Base-by-base conservation (phyloP, 2,797 vertebrate species). In the Chanos chanos region DNA sequence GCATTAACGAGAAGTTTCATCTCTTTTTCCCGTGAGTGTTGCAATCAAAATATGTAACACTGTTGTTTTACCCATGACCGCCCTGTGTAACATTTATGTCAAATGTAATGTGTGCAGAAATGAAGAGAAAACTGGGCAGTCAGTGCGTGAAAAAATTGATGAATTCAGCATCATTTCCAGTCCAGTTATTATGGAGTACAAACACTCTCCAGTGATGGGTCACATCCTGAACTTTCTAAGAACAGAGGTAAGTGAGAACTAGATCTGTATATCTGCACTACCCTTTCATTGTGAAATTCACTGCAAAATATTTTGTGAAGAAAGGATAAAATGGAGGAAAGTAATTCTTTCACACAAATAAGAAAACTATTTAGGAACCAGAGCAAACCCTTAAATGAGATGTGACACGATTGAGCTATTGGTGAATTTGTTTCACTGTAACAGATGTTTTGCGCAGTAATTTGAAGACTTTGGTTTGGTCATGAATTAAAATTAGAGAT, bases 1-100 rank as follows among this genome's bases (percentile, higher is more conserved):
- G 36, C 31, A 59, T 59, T 25, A 16, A 59, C 16, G 3, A 37
- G 18, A 4, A 12, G 10, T 59, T 59, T 19, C 59, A n/a, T 16
- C 13, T 5, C 4, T 7, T 36, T 5, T 59, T 59, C 43, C 43
- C 21, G 43, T 59, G 21, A 58, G 55, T 58, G 34, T n/a, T 36
- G 33, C 36, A 13, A 13, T n/a, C 37, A n/a, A 12, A 12, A 5
- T n/a, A 5, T 15, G 2, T n/a, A 37, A 37, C 33, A 33, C 31
- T 33, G 31, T 10, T 10, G 9, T n/a, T 3, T 33, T 2, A 12
- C 15, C 1, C 4, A 37, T 2, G 6, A 12, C 1, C 5, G 37
- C 5, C 6, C 3, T 5, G 25, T 7, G 7, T 47, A 7, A 16
- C n/a, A 24, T 21, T 10, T n/a, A n/a, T 19, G 25, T 13, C 5